These are phyloP conservation scores for Brachionus koreanus DNA, from an alignment of 1,140 invertebrate species.

Conservation along the genomic window DNA sequence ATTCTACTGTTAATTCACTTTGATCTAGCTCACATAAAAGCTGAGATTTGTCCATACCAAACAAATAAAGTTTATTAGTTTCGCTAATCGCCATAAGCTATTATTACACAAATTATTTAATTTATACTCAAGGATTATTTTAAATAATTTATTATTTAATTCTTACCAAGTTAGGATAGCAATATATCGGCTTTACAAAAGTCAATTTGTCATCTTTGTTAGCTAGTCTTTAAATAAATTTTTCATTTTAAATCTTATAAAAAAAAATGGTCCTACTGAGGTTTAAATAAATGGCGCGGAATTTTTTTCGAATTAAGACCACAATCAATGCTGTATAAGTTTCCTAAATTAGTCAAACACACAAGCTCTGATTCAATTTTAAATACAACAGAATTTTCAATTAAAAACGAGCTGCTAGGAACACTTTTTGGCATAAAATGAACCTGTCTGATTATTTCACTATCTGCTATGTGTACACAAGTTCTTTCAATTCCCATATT, in stretches of 20 bases:
- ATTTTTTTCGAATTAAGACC: neutral
- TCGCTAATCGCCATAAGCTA: slow-evolving; percentile 14
- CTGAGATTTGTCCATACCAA: neutral
- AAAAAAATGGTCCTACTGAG: neutral
- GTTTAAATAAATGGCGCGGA: neutral
- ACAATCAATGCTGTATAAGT: neutral
- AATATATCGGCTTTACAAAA: neutral
- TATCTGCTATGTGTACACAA: neutral
- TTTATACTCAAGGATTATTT: too few species aligned
- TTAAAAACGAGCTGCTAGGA: neutral
- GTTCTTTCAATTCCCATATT: neutral
- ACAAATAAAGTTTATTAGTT: slow-evolving; percentile 21
- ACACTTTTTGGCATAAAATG: neutral
- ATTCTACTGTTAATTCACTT: neutral
- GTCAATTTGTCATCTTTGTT: neutral
- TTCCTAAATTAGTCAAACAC: neutral
- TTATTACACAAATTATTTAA: neutral
- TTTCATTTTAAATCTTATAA: neutral
- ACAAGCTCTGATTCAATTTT: slow-evolving; percentile 4
- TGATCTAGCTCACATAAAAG: slow-evolving; percentile 31
- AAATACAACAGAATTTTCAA: neutral
- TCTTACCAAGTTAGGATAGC: neutral
- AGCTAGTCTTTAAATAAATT: neutral
- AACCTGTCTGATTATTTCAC: neutral
- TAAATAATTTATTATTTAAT: neutral